Evolutionary conservation across 2,797 vertebrate genomes (phyloP).

Genomic region (Brachyrhaphis roseni): DNA sequence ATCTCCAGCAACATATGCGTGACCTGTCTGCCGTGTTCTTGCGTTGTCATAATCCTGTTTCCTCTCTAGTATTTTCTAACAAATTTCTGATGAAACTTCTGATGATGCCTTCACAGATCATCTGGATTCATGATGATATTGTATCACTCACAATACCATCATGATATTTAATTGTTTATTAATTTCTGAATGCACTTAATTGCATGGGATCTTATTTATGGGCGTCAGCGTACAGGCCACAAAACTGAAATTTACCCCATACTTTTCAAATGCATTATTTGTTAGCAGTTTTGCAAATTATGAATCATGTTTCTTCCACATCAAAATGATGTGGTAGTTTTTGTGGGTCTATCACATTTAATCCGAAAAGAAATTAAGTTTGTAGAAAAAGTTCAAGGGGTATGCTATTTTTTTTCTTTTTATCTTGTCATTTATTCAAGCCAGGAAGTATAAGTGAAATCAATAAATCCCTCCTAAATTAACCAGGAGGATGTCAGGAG

Average conservation of each 20-base stretch:
- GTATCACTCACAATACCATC: background rate
- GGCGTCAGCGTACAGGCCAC: background rate
- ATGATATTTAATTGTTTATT: background rate
- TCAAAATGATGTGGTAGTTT: background rate
- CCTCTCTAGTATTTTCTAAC: background rate
- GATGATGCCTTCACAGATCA: background rate
- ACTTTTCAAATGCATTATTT: background rate
- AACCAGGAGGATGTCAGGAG: conserved; percentile 82
- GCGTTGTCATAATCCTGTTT: background rate
- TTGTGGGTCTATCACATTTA: background rate
- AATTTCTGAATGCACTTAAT: background rate
- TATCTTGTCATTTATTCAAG: conserved; percentile 8
- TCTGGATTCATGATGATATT: background rate
- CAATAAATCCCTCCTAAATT: conserved; percentile 64
- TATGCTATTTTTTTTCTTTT: background rate
- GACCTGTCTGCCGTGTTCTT: background rate
- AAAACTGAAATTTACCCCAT: background rate
- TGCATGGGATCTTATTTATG: background rate
- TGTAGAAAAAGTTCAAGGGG: background rate
- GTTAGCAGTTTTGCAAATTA: background rate
- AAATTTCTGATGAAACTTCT: too few species aligned
- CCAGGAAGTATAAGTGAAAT: conserved; percentile 48
- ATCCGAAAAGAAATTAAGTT: background rate
- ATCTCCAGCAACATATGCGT: background rate
- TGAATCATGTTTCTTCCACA: background rate